Evolutionary conservation across 2,797 vertebrate genomes (phyloP).

Genomic region (Phoxinus dragarum): DNA sequence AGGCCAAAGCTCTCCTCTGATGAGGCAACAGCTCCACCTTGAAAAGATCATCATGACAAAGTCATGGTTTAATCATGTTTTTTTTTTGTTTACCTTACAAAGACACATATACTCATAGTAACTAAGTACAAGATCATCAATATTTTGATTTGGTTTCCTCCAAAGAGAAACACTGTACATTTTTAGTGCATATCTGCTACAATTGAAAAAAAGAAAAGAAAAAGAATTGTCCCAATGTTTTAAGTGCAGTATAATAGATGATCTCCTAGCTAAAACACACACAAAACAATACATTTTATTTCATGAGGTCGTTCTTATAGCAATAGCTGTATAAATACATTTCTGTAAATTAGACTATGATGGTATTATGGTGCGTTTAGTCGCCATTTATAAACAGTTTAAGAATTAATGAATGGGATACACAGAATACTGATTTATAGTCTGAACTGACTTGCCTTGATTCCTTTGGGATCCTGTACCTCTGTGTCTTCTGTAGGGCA

Average conservation of each 20-base stretch:
- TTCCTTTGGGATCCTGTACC: slow-evolving; percentile 83
- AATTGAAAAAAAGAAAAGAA: not conserved
- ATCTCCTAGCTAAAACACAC: not conserved
- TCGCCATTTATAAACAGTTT: not conserved
- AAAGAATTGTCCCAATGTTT: not conserved
- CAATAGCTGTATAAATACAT: too few species aligned
- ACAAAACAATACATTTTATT: too few species aligned
- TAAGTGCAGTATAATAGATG: not conserved
- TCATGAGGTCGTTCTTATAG: too few species aligned
- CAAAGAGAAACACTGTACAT: not conserved
- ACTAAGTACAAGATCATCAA: not conserved
- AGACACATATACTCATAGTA: not conserved
- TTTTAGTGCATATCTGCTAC: not conserved
- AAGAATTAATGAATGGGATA: not conserved
- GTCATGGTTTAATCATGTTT: not conserved
- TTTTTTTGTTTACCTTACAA: too few species aligned
- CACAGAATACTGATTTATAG: not conserved
- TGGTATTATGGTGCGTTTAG: not conserved
- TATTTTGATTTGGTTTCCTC: not conserved
- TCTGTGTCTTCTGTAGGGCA: slow-evolving; percentile 78
- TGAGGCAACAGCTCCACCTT: slow-evolving; percentile 84
- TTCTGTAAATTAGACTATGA: too few species aligned
- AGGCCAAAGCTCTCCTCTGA: slow-evolving; percentile 89
- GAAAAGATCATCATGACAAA: not conserved
- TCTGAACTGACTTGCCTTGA: slow-evolving; percentile 79